Base-by-base conservation (phyloP, 1,140 invertebrate species). In the Colletes latitarsis region DNA sequence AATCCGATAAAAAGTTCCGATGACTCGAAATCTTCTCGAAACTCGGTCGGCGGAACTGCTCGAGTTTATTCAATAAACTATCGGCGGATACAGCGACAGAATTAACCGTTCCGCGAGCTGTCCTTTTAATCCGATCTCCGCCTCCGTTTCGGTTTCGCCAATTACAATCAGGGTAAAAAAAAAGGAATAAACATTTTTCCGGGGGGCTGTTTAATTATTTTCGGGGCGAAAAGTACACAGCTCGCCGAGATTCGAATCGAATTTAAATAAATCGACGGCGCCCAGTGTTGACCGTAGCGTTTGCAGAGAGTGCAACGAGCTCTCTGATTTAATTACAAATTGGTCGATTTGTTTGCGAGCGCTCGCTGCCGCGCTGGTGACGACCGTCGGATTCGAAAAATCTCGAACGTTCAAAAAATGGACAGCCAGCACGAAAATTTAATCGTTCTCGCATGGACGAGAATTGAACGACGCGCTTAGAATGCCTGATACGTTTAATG, bases 291-390 rank as follows among this genome's bases (percentile, higher is more conserved):
- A 69, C 64, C 21, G 74, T 57, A 58, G 41, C 74, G 30, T 21
- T 69, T 53, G 74, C 53, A 41, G 53, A 57, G 74, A 76, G 74
- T 60, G 72, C 58, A 74, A 66, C 74, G 41, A 49, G 64, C 21
- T 69, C 64, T 43, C 53, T 63, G 69, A 78, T 78, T 78, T 78
- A 71, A 78, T 53, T 78, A 43, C 68, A 63, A 71, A 72, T 72
- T 72, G 68, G 71, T 72, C 58, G 76, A 72, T 78, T 78, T 72
- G 76, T 72, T 78, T 72, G 58, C 76, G 76, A 78, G 68, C 55
- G 52, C 58, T 78, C 62, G 43, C 58, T 30, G 62, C 68, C 9
- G 76, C 76, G 9, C 76, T 4, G 10, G 10, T 10, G 49, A 49
- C 49, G 49, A 8, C 9, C 3, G 49, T 49, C 10, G 49, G 64